A percentile compares a stretch with the other conserved stretches of the same genome.
phyloP scores from a whole-genome alignment of 2,888 invertebrate species.

The Pimpla rufipes region DNA sequence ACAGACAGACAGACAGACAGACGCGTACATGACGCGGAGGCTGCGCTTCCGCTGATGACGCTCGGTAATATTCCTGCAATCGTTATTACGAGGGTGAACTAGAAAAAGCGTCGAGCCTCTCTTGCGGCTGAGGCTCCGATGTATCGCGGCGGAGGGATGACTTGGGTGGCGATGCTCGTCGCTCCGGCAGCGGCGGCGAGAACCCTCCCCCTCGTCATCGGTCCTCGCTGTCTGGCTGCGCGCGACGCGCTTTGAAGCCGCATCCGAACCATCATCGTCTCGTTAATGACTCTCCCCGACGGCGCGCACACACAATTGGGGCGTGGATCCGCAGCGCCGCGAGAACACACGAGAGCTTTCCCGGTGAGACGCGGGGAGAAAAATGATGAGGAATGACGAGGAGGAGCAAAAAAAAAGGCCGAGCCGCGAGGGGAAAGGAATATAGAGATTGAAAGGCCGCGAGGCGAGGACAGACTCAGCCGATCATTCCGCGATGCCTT shows the following conservation, averaged over 20 bases:
- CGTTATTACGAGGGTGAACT: constrained; percentile 71
- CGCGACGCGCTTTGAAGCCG: constrained; percentile 45
- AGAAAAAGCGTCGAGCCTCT: constrained; percentile 48
- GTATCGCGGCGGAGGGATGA: constrained; percentile 75
- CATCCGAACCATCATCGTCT: constrained; percentile 76
- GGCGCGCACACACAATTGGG: constrained; percentile 36
- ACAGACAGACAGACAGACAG: constrained; percentile 57
- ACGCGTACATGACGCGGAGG: constrained; percentile 48
- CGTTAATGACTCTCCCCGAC: constrained; percentile 79
- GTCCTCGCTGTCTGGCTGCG: constrained; percentile 21
- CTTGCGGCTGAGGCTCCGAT: constrained; percentile 35
- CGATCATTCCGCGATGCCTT: constrained; percentile 24
- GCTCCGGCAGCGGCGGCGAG: constrained; percentile 7
- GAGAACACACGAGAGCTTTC: background rate
- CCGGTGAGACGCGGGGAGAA: constrained; percentile 38
- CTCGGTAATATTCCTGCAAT: constrained; percentile 74
- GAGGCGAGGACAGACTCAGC: constrained; percentile 3
- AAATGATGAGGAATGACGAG: constrained; percentile 24
- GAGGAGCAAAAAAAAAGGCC: constrained; percentile 7
- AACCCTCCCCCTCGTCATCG: constrained; percentile 35
- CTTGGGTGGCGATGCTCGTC: constrained; percentile 15
- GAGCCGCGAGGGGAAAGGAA: background rate
- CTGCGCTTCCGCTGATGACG: constrained; percentile 51
- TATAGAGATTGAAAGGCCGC: constrained; percentile 36
- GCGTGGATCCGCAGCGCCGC: background rate